phyloP scores from a whole-genome alignment of 2,888 invertebrate species.

The Andricus quercusramuli region DNA sequence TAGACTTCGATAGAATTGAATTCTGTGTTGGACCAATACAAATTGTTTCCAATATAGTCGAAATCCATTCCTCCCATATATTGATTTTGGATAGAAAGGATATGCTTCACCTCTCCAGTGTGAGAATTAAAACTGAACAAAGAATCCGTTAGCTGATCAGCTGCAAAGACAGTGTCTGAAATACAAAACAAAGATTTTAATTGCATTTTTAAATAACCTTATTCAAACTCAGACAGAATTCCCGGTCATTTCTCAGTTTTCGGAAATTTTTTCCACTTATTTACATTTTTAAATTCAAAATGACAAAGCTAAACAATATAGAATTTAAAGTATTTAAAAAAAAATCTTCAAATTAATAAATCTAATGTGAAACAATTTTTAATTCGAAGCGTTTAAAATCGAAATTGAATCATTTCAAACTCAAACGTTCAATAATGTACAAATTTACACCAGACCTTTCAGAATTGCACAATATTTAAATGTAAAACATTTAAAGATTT shows the following conservation, averaged over 20 bases:
- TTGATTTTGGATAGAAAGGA: conserved; percentile 60
- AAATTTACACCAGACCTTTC: no score
- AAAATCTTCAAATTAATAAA: no score
- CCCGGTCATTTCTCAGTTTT: neutral
- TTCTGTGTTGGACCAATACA: conserved; percentile 87
- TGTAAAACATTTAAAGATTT: no score
- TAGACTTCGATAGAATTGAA: conserved; percentile 84
- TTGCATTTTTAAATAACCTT: neutral
- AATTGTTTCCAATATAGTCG: conserved; percentile 85
- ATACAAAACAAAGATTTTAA: conserved; percentile 6
- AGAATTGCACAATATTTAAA: no score
- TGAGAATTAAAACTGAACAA: conserved; percentile 62
- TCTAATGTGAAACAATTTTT: no score
- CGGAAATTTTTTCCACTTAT: neutral
- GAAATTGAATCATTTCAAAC: no score
- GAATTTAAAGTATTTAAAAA: no score
- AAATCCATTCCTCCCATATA: conserved; percentile 80
- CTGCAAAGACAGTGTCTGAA: conserved; percentile 62
- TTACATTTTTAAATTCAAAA: no score
- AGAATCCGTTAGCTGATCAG: conserved; percentile 59
- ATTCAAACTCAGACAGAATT: neutral
- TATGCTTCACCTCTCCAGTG: conserved; percentile 53
- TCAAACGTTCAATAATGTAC: no score
- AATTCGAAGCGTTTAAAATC: no score
- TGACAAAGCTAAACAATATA: no score